These are phyloP conservation scores for Morinoia aosen DNA, from an alignment of 2,888 invertebrate species.

Conservation along the genomic window DNA sequence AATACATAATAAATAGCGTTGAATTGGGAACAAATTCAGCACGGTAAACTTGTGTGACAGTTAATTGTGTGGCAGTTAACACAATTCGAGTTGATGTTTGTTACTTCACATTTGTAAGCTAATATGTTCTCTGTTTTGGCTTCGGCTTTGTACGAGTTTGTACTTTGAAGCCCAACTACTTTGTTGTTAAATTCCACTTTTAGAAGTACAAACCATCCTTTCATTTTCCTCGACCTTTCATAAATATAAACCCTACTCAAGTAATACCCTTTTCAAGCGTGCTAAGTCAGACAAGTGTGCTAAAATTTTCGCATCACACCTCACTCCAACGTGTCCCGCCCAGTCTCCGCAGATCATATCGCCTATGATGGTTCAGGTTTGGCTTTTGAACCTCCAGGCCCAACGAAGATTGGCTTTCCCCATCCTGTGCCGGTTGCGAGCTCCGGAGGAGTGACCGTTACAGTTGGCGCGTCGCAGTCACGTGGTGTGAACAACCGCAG, in stretches of 20 bases:
- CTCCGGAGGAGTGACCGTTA: constrained; percentile 32
- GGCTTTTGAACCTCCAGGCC: not conserved
- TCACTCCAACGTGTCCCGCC: not conserved
- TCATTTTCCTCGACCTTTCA: not conserved
- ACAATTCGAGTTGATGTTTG: not conserved
- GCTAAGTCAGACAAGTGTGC: not conserved
- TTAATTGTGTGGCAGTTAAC: not conserved
- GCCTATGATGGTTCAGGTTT: not conserved
- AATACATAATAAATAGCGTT: not conserved
- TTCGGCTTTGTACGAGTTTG: not conserved
- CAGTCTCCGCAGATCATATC: not conserved
- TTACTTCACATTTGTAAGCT: not conserved
- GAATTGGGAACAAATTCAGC: not conserved
- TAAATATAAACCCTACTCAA: not conserved
- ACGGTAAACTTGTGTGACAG: not conserved
- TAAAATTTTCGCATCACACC: not conserved
- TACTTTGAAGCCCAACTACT: not conserved
- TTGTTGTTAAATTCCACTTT: not conserved
- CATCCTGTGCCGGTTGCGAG: not conserved
- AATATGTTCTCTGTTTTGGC: not conserved
- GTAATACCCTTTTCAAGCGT: not conserved
- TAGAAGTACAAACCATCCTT: not conserved
- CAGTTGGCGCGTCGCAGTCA: not conserved
- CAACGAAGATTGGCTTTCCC: not conserved
- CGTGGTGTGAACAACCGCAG: not conserved